phyloP scores from a whole-genome alignment of 1,140 invertebrate genomes.

The Cyclargus thomasi region DNA sequence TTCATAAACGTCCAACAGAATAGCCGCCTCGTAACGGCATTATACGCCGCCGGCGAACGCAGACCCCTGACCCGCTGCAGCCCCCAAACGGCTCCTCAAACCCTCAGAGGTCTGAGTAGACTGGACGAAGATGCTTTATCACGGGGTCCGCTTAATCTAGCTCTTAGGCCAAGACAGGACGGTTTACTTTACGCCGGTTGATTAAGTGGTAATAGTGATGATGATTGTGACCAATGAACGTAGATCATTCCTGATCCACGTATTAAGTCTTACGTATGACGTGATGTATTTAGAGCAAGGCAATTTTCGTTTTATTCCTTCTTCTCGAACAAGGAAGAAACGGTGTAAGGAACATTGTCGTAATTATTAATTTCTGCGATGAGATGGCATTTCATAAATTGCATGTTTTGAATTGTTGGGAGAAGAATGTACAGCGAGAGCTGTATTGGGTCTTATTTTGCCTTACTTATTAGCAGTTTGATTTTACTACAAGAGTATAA shows the following conservation, averaged over 20 bases:
- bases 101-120: constrained; percentile 31
- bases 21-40: constrained; percentile 54
- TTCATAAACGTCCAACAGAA: constrained; percentile 68
- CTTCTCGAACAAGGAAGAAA: background rate
- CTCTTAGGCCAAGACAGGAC: constrained; percentile 55
- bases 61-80: constrained; percentile 28
- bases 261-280: constrained; percentile 11
- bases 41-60: constrained; percentile 44
- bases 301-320: background rate
- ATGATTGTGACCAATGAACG: constrained; percentile 53
- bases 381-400: background rate
- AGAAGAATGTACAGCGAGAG: too few relatives aligned
- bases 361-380: background rate
- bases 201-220: constrained; percentile 65
- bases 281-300: background rate
- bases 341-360: background rate
- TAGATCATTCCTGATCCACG: constrained; percentile 47
- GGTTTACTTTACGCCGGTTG: constrained; percentile 63
- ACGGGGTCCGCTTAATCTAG: constrained; percentile 64
- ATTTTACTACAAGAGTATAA: too few relatives aligned
- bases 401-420: too few relatives aligned
- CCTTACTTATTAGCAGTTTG: too few relatives aligned
- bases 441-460: too few relatives aligned
- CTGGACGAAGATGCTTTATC: constrained; percentile 56
- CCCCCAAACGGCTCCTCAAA: constrained; percentile 13